phyloP scores from a whole-genome alignment of 1,140 invertebrate species.

The roundworm (Caenorhabditis elegans) region DNA sequence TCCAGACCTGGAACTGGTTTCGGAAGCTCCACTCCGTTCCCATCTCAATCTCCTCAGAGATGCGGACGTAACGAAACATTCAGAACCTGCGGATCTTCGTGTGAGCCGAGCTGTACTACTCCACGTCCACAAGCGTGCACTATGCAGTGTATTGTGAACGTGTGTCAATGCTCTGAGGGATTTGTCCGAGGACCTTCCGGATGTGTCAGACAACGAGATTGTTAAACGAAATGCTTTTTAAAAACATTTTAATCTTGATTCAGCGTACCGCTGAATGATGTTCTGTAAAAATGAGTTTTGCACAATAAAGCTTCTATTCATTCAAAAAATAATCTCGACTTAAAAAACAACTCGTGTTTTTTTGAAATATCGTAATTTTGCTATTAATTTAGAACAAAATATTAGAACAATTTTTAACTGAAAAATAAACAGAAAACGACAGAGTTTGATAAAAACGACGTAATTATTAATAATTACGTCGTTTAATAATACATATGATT shows the following conservation, averaged over 20 bases:
- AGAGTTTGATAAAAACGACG: no score
- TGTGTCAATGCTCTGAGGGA: not conserved
- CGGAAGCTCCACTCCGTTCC: not conserved
- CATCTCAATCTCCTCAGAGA: not conserved
- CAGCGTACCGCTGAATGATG: not conserved
- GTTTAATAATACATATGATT: no score
- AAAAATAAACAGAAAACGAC: no score
- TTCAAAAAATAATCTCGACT: no score
- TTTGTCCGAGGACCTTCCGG: not conserved
- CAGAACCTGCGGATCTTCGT: not conserved
- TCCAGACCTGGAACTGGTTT: not conserved
- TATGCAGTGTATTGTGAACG: not conserved
- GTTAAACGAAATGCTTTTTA: not conserved
- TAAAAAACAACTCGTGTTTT: no score
- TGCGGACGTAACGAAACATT: not conserved
- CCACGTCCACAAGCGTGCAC: not conserved
- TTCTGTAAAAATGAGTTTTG: not conserved
- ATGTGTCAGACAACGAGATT: not conserved
- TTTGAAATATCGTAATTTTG: no score
- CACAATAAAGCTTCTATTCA: no score
- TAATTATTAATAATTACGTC: no score
- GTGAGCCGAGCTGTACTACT: not conserved
- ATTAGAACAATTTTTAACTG: no score
- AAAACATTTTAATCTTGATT: not conserved
- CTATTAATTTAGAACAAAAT: no score